Evolutionary conservation across 2,888 invertebrate species (phyloP), one percentile per base, ranked within the genome.

Genomic region (Tanypteryx hageni): DNA sequence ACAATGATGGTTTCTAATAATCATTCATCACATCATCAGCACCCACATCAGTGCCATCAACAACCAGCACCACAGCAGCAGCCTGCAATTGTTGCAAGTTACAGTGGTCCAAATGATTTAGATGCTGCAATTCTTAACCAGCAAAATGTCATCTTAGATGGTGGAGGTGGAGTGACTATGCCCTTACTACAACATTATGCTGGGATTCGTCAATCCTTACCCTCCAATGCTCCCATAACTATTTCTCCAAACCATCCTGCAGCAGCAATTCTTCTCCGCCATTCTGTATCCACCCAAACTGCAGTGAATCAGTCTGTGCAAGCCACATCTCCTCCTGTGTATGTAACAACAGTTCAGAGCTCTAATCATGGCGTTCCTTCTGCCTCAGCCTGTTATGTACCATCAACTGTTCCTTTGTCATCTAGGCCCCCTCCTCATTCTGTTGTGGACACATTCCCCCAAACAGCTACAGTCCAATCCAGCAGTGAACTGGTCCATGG

Each of bases 221-320:
- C 89, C 44, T 57, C 81, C n/a, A 57, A 16, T 82, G 58, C 82
- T 81, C 92, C 82, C 8, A 59, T 92, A 18, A 64, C 92, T 18
- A 31, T 61, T 27, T 59, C 82, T 14, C 81, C 81, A 8, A 81
- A 81, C 31, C 81, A 59, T 68, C 92, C 81, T 4, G 61, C 92
- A 0, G 92, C 92, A 31, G 82, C 92, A 4, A 82, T 82, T 61
- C 81, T 81, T 59, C 82, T 83, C 22, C 82, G 92, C 61, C 97
- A 97, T 94, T 97, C 97, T 0, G 97, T 97, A 92, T 97, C 97
- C 0, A 97, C 97, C 44, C 97, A 97, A 95, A 97, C 98, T 22
- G 96, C 97, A 93, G 96, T 96, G 82, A 96, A 96, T 93, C 96
- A 93, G 76, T 92, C 92, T 76, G 92, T 92, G 3, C 93, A 95